Percentiles rank a stretch among this genome's conserved stretches.
Evolutionary conservation across 2,888 invertebrate species (phyloP).

Genomic region (Pachydiplax longipennis): DNA sequence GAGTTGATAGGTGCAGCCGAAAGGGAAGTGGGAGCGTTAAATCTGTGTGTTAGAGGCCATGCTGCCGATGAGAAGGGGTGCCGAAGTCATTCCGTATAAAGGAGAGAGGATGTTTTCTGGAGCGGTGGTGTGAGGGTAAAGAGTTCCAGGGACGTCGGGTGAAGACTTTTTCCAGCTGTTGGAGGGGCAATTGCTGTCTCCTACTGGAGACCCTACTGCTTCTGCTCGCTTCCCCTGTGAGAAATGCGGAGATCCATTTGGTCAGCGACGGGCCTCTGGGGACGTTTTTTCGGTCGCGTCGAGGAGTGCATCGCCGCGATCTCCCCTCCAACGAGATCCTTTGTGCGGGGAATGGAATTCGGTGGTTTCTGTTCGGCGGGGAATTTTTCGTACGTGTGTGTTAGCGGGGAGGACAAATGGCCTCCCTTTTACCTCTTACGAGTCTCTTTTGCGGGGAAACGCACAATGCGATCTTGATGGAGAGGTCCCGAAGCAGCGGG

Average conservation of each 20-base stretch:
- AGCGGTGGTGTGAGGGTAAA: not conserved
- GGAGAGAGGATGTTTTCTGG: not conserved
- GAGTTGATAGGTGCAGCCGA: not conserved
- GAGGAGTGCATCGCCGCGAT: not conserved
- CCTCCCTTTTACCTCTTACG: not conserved
- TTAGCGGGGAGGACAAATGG: conserved; percentile 13
- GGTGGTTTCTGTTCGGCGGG: not conserved
- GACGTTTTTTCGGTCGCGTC: not conserved
- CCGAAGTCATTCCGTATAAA: not conserved
- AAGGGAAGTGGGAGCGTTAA: not conserved
- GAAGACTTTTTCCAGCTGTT: conserved; percentile 18
- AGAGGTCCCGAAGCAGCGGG: not conserved
- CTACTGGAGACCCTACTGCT: not conserved
- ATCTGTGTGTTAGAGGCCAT: not conserved
- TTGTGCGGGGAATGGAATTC: not conserved
- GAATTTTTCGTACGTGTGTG: not conserved
- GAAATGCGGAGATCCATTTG: not conserved
- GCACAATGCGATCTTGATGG: conserved; percentile 37
- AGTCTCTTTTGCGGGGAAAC: not conserved
- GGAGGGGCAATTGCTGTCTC: not conserved
- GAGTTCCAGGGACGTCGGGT: not conserved
- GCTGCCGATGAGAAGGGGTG: not conserved
- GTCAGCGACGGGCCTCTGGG: not conserved
- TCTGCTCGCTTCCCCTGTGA: not conserved
- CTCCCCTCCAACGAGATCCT: not conserved